These are phyloP conservation scores for Microtus pennsylvanicus DNA, from an alignment of 2,113 vertebrate species.

Conservation along the genomic window DNA sequence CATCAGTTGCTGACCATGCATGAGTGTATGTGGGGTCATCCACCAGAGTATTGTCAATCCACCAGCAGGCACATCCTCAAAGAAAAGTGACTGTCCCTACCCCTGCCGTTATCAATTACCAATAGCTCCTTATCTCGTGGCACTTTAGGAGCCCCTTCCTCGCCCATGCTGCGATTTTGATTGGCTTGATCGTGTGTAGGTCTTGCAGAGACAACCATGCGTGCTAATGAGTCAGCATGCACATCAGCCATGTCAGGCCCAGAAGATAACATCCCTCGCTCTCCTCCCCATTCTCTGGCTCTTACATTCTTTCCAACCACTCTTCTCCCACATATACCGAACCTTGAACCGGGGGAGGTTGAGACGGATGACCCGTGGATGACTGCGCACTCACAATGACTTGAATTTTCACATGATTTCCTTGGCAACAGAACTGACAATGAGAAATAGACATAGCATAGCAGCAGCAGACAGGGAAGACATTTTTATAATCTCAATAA, in stretches of 20 bases:
- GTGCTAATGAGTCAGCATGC: background rate
- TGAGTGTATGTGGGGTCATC: background rate
- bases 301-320: too few species aligned
- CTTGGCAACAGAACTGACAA: background rate
- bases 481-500: background rate
- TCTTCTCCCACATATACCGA: too few species aligned
- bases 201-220: background rate
- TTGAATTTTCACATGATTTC: background rate
- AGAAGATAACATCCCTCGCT: background rate
- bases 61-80: too few species aligned
- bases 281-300: background rate
- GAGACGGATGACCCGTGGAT: background rate
- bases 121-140: background rate
- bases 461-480: background rate
- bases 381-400: background rate
- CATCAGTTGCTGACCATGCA: background rate
- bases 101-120: background rate
- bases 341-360: background rate
- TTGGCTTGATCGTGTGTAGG: background rate
- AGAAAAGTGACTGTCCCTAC: background rate
- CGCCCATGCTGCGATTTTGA: background rate
- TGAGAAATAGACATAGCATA: background rate
- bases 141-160: background rate
- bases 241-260: background rate
- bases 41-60: background rate